Evolutionary conservation across 2,888 invertebrate genomes (phyloP), one percentile per base, ranked within the genome.

Genomic region (Diaprepes abbreviatus): DNA sequence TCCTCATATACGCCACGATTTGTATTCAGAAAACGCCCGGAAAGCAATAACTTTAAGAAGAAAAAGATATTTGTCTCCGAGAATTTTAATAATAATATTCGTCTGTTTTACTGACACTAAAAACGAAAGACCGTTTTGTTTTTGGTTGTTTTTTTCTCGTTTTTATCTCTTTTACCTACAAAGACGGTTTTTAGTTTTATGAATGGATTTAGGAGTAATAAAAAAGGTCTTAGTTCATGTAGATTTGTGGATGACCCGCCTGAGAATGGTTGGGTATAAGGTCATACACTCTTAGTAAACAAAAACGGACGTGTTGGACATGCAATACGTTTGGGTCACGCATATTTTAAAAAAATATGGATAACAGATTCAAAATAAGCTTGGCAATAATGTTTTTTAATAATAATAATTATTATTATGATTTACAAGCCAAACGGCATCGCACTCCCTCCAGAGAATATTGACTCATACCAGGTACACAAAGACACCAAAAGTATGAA

Each of bases 21-120:
- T 64, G 64, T 64, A 64, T 64, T 40, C 64, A 64, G 43, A 43
- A 33, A 55, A 33, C 64, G 55, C 16, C 55, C 17, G 10, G 9
- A 54, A 40, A 43, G 43, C 19, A 48, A 38, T 55, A 64, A 43
- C 43, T 54, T 64, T 55, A 38, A 43, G 43, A 31, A 43, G 43
- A 31, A 21, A 36, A 52, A 62, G 50, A 64, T 35, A 50, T 58
- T 59, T 43, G 54, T 59, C 66, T 66, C 60, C 19, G 43, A 55
- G 54, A 66, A 66, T 66, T 66, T 66, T 66, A 54, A 66, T 66
- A 66, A 67, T 67, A 54, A 57, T 57, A 63, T 60, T 54, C 28
- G 16, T 59, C 36, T 12, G 57, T 59, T 66, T 66, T 59, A 66
- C 17, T 59, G 66, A 66, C 66, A 66, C 66, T 66, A 66, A 66